Evolutionary conservation across 2,888 invertebrate species (phyloP).

Genomic region (Stramonita haemastoma): DNA sequence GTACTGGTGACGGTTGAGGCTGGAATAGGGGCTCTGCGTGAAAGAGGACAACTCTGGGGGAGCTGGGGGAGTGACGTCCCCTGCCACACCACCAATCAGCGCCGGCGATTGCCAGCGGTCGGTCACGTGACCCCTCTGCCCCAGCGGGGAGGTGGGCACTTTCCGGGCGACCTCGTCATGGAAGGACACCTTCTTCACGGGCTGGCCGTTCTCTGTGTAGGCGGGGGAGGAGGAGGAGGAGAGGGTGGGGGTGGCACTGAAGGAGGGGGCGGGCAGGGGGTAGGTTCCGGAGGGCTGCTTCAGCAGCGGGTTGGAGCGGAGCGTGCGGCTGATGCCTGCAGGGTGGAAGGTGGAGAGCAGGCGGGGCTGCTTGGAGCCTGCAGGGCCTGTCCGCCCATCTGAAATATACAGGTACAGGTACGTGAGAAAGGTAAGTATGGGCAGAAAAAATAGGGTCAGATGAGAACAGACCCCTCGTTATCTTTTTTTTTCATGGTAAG

Average conservation of each 20-base stretch:
- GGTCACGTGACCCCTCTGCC: background rate
- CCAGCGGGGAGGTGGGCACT: slow-evolving; percentile 26
- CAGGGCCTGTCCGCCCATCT: background rate
- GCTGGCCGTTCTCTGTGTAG: slow-evolving; percentile 41
- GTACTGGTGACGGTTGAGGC: slow-evolving; percentile 36
- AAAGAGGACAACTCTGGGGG: background rate
- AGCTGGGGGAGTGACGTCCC: slow-evolving; percentile 18
- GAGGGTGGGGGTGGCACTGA: background rate
- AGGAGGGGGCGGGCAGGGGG: background rate
- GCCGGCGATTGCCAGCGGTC: slow-evolving; percentile 37
- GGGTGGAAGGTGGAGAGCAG: slow-evolving; percentile 42
- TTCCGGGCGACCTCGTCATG: slow-evolving; percentile 46
- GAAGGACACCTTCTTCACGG: slow-evolving; percentile 52
- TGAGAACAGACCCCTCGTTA: too few relatives aligned
- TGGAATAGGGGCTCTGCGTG: background rate
- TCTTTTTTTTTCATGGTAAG: too few relatives aligned
- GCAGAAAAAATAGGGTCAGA: too few relatives aligned
- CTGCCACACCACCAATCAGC: slow-evolving; percentile 35
- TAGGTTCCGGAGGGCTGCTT: slow-evolving; percentile 10
- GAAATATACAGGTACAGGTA: background rate
- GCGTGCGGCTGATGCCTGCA: slow-evolving; percentile 36
- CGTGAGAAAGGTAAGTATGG: too few relatives aligned
- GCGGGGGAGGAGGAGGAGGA: background rate
- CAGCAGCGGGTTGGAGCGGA: slow-evolving; percentile 40
- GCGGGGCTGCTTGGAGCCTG: slow-evolving; percentile 30